Evolutionary conservation across 2,113 vertebrate species (phyloP).

Genomic region (Colaptes auratus): DNA sequence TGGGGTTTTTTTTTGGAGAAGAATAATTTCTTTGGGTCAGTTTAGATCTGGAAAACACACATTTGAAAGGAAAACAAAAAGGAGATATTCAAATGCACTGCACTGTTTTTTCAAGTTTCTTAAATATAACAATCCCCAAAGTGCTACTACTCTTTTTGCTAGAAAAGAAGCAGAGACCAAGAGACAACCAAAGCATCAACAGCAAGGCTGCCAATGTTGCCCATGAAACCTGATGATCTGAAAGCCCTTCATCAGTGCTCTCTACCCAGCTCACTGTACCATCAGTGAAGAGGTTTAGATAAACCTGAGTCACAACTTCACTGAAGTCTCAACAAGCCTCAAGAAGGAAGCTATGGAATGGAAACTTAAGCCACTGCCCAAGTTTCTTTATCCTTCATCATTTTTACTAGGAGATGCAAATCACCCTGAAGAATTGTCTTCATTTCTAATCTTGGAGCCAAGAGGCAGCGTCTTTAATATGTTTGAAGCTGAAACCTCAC

Average conservation of each 20-base stretch:
- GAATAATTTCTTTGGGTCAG: too few relatives aligned
- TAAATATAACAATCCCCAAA: background rate
- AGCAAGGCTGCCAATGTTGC: background rate
- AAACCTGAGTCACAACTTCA: background rate
- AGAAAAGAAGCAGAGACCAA: background rate
- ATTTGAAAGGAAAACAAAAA: background rate
- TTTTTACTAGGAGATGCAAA: background rate
- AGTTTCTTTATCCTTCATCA: background rate
- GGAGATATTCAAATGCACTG: background rate
- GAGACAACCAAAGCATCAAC: background rate
- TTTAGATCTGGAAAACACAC: background rate
- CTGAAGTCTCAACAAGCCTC: background rate
- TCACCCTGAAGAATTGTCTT: background rate
- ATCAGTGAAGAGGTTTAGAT: background rate
- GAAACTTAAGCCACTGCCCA: background rate
- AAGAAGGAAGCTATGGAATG: background rate
- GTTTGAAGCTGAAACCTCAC: background rate
- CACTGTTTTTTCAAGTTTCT: background rate
- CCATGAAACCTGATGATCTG: background rate
- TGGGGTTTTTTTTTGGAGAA: too few relatives aligned
- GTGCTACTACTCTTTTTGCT: background rate
- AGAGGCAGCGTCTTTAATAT: background rate
- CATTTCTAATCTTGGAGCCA: background rate
- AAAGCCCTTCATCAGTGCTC: background rate
- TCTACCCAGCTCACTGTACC: background rate